These are phyloP conservation scores for Paramacrobiotus metropolitanus DNA, from an alignment of 1,140 invertebrate genomes.

Conservation along the genomic window DNA sequence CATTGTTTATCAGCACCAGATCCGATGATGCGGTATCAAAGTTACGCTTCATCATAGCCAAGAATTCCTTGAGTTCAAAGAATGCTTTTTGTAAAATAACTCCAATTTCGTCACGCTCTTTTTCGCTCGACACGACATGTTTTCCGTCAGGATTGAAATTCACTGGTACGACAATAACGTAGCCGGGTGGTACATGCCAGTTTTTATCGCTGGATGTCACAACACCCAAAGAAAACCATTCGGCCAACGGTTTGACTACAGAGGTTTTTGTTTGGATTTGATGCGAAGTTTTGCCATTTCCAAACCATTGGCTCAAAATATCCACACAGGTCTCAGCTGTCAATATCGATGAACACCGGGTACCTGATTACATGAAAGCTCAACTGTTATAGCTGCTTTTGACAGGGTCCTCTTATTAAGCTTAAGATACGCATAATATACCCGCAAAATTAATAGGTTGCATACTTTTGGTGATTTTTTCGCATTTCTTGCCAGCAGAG, in stretches of 20 bases:
- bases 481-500: too few species aligned
- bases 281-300: neutral
- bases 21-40: too few species aligned
- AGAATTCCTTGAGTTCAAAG: neutral
- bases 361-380: too few species aligned
- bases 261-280: too few species aligned
- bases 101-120: neutral
- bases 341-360: neutral
- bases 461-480: too few species aligned
- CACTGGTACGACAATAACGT: too few species aligned
- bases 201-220: neutral
- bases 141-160: neutral
- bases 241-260: too few species aligned
- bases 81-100: neutral
- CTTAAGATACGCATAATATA: too few species aligned
- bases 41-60: neutral
- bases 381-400: too few species aligned
- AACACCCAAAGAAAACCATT: neutral
- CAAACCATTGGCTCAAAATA: neutral
- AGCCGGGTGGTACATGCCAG: neutral
- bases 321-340: neutral
- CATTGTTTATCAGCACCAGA: too few species aligned
- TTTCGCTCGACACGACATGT: neutral
- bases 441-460: too few species aligned
- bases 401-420: too few species aligned